Percentiles rank a stretch among this genome's conserved stretches.
phyloP scores from a whole-genome alignment of 1,140 invertebrate genomes.

The Bursaphelenchus mucronatus region DNA sequence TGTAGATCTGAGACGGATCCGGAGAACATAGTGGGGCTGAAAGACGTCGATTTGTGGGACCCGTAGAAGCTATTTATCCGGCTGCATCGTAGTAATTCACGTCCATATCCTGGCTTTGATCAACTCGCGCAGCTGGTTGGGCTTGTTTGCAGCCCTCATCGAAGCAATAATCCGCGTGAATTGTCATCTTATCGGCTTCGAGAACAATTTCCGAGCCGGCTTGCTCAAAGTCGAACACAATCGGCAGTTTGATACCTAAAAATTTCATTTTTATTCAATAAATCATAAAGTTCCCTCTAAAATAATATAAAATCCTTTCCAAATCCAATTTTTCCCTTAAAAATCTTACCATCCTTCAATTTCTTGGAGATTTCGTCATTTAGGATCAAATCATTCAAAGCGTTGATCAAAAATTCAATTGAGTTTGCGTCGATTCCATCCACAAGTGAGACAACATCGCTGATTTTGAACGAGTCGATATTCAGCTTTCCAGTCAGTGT shows the following conservation, averaged over 20 bases:
- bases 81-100: slow-evolving; percentile 43
- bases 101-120: slow-evolving; percentile 41
- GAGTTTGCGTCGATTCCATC: slow-evolving; percentile 60
- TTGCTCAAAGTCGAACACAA: slow-evolving; percentile 58
- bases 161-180: slow-evolving; percentile 48
- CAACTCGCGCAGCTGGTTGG: slow-evolving; percentile 12
- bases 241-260: slow-evolving; percentile 53
- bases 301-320: background rate
- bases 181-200: slow-evolving; percentile 46
- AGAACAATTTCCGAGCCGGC: slow-evolving; percentile 40
- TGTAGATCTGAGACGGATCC: no score
- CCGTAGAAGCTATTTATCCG: slow-evolving; percentile 1
- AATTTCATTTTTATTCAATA: background rate
- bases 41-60: no score
- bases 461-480: slow-evolving; percentile 51
- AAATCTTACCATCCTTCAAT: slow-evolving; percentile 53
- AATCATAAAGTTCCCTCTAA: background rate
- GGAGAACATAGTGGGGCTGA: no score
- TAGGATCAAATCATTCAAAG: slow-evolving; percentile 58
- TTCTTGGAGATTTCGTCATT: slow-evolving; percentile 58
- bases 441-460: slow-evolving; percentile 44
- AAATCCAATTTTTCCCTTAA: background rate
- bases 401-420: slow-evolving; percentile 58
- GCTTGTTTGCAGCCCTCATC: slow-evolving; percentile 42
- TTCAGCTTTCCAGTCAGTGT: slow-evolving; percentile 38